A percentile compares a stretch with the other conserved stretches of the same genome.
These are phyloP conservation scores for Pomatostomus ruficeps DNA, from an alignment of 2,113 vertebrate species.

Conservation along the genomic window DNA sequence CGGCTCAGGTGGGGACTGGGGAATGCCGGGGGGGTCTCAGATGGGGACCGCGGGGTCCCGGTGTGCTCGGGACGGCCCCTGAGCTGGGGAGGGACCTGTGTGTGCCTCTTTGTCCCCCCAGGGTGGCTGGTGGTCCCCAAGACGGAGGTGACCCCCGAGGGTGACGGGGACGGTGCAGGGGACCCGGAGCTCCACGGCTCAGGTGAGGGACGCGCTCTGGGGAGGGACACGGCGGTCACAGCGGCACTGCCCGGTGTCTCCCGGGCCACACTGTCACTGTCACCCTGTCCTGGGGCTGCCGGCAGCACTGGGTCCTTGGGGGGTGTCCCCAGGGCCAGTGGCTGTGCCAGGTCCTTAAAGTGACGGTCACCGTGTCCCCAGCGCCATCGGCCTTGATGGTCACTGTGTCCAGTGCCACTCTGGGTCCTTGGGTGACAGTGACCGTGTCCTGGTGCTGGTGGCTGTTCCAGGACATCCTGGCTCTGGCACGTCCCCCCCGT, in stretches of 20 bases:
- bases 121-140: not conserved
- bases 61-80: not conserved
- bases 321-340: not conserved
- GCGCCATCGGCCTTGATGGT: not conserved
- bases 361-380: not conserved
- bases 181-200: not conserved
- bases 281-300: not conserved
- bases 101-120: not conserved
- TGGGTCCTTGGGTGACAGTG: not conserved
- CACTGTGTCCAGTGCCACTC: not conserved
- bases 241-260: not conserved
- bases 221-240: not conserved
- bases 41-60: not conserved
- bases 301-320: not conserved
- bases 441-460: not conserved
- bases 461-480: not conserved
- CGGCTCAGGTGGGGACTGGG: not conserved
- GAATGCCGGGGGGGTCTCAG: not conserved
- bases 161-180: not conserved
- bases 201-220: conserved; percentile 43
- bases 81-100: not conserved
- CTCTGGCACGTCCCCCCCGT: not conserved
- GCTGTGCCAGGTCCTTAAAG: not conserved
- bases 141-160: not conserved
- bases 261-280: not conserved